These are phyloP conservation scores for Andrena minutula DNA, from an alignment of 2,888 invertebrate species.

Conservation along the genomic window DNA sequence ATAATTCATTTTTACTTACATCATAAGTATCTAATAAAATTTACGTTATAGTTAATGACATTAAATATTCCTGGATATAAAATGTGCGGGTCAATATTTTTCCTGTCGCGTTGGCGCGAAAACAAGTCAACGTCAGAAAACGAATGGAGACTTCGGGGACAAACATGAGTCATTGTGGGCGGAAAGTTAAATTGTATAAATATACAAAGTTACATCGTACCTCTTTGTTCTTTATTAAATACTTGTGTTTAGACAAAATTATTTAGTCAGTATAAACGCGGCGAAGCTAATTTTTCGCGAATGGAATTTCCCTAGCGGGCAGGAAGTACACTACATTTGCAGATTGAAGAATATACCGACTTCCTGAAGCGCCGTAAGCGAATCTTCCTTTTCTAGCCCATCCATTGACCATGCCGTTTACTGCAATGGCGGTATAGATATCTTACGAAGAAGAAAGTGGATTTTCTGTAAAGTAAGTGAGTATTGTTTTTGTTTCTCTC, in stretches of 20 bases:
- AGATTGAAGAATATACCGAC: constrained; percentile 57
- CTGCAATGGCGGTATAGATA: constrained; percentile 77
- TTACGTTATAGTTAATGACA: too few species aligned
- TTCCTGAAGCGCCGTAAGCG: constrained; percentile 64
- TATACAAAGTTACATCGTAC: not conserved
- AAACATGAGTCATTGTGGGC: too few species aligned
- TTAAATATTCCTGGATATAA: too few species aligned
- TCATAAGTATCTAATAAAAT: too few species aligned
- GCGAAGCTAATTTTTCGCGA: constrained; percentile 1
- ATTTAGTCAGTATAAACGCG: not conserved
- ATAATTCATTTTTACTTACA: too few species aligned
- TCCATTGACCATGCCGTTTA: constrained; percentile 78
- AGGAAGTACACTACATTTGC: constrained; percentile 39
- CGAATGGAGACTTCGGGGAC: too few species aligned
- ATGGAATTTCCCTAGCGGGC: constrained; percentile 49
- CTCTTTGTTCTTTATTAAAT: not conserved
- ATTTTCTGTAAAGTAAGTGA: constrained; percentile 67
- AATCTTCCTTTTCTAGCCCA: constrained; percentile 65
- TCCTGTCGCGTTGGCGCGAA: too few species aligned
- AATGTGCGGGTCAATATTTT: too few species aligned
- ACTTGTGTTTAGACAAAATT: not conserved
- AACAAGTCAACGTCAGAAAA: too few species aligned
- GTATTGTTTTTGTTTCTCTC: constrained; percentile 28
- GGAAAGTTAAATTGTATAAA: too few species aligned
- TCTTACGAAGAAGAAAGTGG: constrained; percentile 63